These are phyloP conservation scores for Megatriorchis doriae DNA, from an alignment of 2,113 vertebrate genomes.

Conservation along the genomic window DNA sequence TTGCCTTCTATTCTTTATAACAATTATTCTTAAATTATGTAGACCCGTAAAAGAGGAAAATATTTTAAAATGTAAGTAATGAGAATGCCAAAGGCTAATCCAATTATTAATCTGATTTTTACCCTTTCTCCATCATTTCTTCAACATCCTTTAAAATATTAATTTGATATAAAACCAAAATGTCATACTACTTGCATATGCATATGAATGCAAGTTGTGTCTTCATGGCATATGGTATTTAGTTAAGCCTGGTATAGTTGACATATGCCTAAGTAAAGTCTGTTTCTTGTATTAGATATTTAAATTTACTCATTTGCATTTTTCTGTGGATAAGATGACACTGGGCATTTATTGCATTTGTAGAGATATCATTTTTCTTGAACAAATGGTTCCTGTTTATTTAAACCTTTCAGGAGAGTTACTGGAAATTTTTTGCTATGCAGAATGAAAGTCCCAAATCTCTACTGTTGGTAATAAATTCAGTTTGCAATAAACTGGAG, in stretches of 20 bases:
- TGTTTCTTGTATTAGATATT: slow-evolving; percentile 3
- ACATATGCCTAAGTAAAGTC: slow-evolving; percentile 1
- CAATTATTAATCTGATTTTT: neutral
- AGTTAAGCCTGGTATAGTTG: neutral
- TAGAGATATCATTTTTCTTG: neutral
- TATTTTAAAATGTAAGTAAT: neutral
- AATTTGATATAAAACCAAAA: neutral
- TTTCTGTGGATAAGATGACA: neutral
- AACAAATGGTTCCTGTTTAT: neutral
- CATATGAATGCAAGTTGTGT: neutral
- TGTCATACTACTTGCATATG: neutral
- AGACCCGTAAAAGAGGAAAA: neutral
- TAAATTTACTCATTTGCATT: neutral
- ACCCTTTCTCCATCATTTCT: neutral
- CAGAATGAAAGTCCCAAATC: neutral
- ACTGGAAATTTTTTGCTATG: neutral
- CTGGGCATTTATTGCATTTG: neutral
- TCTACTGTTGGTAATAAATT: neutral
- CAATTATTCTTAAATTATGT: neutral
- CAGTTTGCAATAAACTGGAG: neutral
- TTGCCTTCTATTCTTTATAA: neutral
- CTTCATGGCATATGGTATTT: slow-evolving; percentile 12
- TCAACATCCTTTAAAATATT: neutral
- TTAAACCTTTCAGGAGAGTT: neutral
- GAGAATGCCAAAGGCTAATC: neutral